These are phyloP conservation scores for Athalia cordata DNA, from an alignment of 2,888 invertebrate species.

Conservation along the genomic window DNA sequence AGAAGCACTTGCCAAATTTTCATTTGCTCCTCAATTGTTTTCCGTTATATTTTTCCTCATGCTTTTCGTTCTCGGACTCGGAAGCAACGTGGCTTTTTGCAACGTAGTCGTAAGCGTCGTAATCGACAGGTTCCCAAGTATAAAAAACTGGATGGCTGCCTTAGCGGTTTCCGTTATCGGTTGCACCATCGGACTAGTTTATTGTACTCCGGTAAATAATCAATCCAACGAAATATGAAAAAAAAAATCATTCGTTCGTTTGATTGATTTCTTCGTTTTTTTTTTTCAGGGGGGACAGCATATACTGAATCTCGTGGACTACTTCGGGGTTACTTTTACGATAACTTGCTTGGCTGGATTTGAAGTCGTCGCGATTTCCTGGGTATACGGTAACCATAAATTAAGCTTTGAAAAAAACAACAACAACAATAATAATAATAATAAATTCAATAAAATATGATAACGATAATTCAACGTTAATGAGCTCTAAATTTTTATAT, in stretches of 20 bases:
- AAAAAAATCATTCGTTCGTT: too few species aligned
- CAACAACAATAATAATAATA: background rate
- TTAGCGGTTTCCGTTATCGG: slow-evolving; percentile 75
- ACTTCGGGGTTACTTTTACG: slow-evolving; percentile 79
- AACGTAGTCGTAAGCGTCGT: slow-evolving; percentile 82
- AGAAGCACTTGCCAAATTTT: slow-evolving; percentile 85
- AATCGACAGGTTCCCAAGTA: slow-evolving; percentile 80
- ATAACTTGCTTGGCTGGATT: slow-evolving; percentile 77
- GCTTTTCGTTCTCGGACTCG: slow-evolving; percentile 86
- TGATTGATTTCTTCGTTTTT: background rate
- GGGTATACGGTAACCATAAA: slow-evolving; percentile 77
- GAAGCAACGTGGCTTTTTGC: slow-evolving; percentile 83
- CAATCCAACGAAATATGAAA: background rate
- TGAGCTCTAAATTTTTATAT: too few species aligned
- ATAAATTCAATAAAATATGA: background rate
- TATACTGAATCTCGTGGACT: slow-evolving; percentile 78
- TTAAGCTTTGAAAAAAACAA: background rate
- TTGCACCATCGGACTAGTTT: slow-evolving; percentile 81
- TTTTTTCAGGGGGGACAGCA: slow-evolving; percentile 78
- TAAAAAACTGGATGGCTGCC: slow-evolving; percentile 79
- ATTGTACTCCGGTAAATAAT: slow-evolving; percentile 82
- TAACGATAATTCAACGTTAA: background rate
- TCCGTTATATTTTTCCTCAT: slow-evolving; percentile 88
- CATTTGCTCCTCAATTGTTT: slow-evolving; percentile 84
- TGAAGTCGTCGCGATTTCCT: slow-evolving; percentile 76